Percentiles rank a stretch among this genome's conserved stretches.
Evolutionary conservation across 35 echinoderm and acorn worm genomes (phyloP).

Genomic region (Hemicentrotus pulcherrimus): DNA sequence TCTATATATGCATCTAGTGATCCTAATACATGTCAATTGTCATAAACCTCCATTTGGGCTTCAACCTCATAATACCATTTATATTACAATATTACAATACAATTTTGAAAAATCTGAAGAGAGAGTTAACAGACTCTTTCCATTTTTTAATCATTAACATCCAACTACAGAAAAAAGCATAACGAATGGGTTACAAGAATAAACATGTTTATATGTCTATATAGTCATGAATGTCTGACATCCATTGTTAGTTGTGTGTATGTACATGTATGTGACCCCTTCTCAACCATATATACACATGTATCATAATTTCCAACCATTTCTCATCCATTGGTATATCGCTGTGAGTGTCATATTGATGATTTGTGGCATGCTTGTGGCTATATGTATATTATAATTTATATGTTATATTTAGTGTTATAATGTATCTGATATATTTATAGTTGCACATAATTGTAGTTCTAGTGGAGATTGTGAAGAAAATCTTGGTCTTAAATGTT

Average conservation of each 20-base stretch:
- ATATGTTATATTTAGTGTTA: neutral
- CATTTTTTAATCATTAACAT: neutral
- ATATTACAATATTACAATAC: neutral
- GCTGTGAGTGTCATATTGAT: neutral
- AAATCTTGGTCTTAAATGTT: too few species aligned
- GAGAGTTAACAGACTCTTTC: neutral
- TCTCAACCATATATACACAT: neutral
- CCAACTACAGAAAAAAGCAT: neutral
- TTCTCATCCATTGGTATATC: too few species aligned
- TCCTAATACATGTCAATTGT: neutral
- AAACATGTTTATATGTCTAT: neutral
- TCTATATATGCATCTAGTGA: neutral
- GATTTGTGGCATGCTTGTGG: neutral
- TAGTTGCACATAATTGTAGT: neutral
- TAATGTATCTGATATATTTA: neutral
- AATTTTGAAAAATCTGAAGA: neutral
- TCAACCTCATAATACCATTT: neutral
- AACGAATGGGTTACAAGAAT: neutral
- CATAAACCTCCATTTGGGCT: neutral
- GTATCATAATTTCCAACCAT: neutral
- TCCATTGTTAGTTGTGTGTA: neutral
- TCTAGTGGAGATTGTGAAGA: too few species aligned
- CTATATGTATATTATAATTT: neutral
- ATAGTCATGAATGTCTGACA: neutral
- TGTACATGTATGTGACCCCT: neutral